A percentile compares a stretch with the other conserved stretches of the same genome.
phyloP scores from a whole-genome alignment of 2,888 invertebrate species.

The Vannuccia rotundouncinata region DNA sequence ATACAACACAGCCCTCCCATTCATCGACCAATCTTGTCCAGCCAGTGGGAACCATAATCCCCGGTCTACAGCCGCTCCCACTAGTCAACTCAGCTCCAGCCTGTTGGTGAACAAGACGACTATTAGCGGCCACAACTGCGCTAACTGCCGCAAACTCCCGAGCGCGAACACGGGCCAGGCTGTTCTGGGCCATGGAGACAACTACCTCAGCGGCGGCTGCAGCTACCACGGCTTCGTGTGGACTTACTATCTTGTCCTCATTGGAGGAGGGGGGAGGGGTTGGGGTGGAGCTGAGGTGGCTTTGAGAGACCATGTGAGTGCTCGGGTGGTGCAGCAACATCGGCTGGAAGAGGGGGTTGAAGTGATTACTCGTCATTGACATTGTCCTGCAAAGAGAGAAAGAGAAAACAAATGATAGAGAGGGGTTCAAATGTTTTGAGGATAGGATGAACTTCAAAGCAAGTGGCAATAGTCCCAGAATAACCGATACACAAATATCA shows the following conservation, averaged over 20 bases:
- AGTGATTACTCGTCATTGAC: background rate
- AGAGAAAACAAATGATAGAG: background rate
- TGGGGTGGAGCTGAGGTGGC: background rate
- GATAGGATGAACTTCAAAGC: no score
- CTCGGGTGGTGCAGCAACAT: background rate
- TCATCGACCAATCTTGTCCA: background rate
- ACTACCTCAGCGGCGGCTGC: background rate
- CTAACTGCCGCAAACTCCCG: no score
- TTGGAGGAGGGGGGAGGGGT: background rate
- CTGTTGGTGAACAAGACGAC: background rate
- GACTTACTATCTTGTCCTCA: background rate
- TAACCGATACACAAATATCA: no score
- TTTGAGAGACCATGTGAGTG: background rate
- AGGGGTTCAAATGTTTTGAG: no score
- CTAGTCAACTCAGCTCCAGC: background rate
- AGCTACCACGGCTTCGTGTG: background rate
- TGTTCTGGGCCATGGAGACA: background rate
- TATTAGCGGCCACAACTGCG: background rate
- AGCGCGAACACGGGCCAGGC: background rate
- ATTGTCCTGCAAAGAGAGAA: background rate
- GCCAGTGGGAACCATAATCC: background rate
- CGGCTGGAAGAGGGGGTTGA: background rate
- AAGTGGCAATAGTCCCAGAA: no score
- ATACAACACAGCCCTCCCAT: constrained; percentile 9
- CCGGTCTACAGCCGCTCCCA: background rate